phyloP scores from a whole-genome alignment of 2,113 vertebrate genomes.

The Felis catus region F.catus_Fca126_mat1.0 CM031419.1:119194001-119194500 shows the following conservation, averaged over 20 bases:
- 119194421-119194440: not conserved
- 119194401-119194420: not conserved
- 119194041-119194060: not conserved
- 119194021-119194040: not conserved
- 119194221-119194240: not conserved
- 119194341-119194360: not conserved
- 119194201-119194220: not conserved
- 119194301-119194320: not conserved
- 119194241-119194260: not conserved
- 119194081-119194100: not conserved
- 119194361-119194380: accelerated
- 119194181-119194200: not conserved
- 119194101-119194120: too few species aligned
- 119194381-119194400: not conserved
- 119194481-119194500: not conserved
- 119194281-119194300: not conserved
- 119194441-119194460: not conserved
- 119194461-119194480: not conserved
- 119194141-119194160: not conserved
- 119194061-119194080: not conserved
- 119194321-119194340: not conserved
- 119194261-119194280: not conserved
- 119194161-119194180: not conserved
- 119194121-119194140: too few species aligned
- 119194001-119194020: not conserved